A percentile compares a stretch with the other conserved stretches of the same genome.
Conservation (phyloP, 2,113 vertebrate species). For the Pseudorasbora parva region DNA sequence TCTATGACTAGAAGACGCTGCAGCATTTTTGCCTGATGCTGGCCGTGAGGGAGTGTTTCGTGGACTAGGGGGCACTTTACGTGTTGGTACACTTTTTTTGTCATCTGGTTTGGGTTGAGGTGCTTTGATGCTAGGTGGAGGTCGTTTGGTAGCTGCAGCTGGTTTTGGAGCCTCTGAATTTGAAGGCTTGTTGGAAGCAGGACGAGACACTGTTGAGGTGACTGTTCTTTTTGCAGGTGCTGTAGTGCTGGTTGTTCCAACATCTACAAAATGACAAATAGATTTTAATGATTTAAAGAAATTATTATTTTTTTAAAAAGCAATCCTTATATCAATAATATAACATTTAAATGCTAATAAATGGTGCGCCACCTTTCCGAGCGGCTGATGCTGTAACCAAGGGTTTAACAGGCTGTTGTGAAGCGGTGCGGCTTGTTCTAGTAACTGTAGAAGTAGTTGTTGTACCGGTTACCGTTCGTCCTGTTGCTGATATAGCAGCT, state of each 20-base stretch:
- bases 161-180: conserved; percentile 66
- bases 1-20: conserved; percentile 61
- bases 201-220: conserved; percentile 40
- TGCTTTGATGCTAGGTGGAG: conserved; percentile 51
- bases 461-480: conserved; percentile 64
- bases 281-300: not conserved
- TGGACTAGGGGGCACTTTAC: conserved; percentile 55
- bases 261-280: conserved; percentile 62
- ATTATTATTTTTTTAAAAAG: not conserved
- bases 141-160: conserved; percentile 55
- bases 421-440: conserved; percentile 65
- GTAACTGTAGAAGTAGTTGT: conserved; percentile 58
- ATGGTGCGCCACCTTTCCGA: conserved; percentile 70
- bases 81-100: conserved; percentile 53
- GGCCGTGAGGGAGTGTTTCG: conserved; percentile 44
- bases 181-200: conserved; percentile 58
- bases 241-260: conserved; percentile 57
- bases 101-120: conserved; percentile 60
- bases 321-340: not conserved
- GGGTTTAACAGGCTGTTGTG: conserved; percentile 61
- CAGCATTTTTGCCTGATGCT: conserved; percentile 52
- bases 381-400: conserved; percentile 46
- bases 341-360: not conserved
- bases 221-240: conserved; percentile 63
- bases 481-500: conserved; percentile 31